A percentile compares a stretch with the other conserved stretches of the same genome.
Conservation (phyloP, 2,113 vertebrate species). For the Thryonomys swinderianus region DNA sequence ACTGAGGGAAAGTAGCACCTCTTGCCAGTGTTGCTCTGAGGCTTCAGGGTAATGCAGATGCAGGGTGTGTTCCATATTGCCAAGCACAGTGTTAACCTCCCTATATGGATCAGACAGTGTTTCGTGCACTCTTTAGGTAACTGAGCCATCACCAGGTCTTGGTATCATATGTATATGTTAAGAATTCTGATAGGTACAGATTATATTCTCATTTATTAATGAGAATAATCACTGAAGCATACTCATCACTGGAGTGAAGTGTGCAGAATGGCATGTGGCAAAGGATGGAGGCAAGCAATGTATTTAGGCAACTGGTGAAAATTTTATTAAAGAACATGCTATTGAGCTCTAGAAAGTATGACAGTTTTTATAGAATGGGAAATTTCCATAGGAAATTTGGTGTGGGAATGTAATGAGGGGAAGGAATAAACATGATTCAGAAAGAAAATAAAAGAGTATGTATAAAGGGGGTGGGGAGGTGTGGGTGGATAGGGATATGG, state of each 20-base stretch:
- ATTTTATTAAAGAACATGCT: not conserved
- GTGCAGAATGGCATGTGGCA: not conserved
- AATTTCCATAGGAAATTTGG: no score
- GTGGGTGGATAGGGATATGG: no score
- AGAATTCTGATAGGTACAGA: conserved; percentile 3
- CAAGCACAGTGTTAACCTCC: no score
- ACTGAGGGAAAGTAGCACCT: not conserved
- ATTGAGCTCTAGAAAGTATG: no score
- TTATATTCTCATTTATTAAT: not conserved
- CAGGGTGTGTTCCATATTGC: not conserved
- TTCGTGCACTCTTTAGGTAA: not conserved
- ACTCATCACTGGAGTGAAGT: not conserved
- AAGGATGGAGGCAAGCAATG: not conserved
- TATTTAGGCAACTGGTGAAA: not conserved
- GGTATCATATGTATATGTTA: not conserved
- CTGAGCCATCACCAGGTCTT: not conserved
- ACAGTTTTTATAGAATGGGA: no score
- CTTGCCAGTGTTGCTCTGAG: not conserved
- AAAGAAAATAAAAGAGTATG: no score
- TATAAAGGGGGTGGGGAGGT: no score
- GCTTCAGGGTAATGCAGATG: not conserved
- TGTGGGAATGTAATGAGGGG: no score
- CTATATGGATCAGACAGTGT: not conserved
- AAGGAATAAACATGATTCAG: no score
- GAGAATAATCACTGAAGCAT: not conserved